Percentiles rank a stretch among this genome's conserved stretches.
These are phyloP conservation scores for Eilema caniola DNA, from an alignment of 2,888 invertebrate genomes.

Conservation along the genomic window DNA sequence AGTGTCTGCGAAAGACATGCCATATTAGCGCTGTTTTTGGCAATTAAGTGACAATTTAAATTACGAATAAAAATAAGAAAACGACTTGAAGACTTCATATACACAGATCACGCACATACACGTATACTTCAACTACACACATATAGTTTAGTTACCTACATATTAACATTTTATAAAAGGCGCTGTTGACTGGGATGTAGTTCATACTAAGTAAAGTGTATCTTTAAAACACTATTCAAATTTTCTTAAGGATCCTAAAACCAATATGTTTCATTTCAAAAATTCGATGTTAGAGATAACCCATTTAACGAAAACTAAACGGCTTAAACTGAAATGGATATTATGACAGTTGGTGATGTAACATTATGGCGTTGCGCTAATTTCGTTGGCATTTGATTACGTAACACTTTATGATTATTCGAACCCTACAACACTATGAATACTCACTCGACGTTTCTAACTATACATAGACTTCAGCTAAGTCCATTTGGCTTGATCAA, in stretches of 20 bases:
- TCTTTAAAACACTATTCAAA: too few species aligned
- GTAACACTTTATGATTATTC: background rate
- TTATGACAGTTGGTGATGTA: background rate
- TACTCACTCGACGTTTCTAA: background rate
- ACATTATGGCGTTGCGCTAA: background rate
- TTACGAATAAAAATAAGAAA: background rate
- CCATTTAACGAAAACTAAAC: background rate
- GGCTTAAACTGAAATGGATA: background rate
- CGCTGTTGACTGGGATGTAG: too few species aligned
- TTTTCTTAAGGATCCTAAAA: too few species aligned
- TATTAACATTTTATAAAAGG: too few species aligned
- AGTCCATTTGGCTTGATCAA: background rate
- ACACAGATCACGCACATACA: too few species aligned
- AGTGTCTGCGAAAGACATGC: background rate
- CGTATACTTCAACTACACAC: too few species aligned
- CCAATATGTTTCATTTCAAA: background rate
- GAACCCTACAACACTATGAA: background rate
- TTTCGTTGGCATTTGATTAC: background rate
- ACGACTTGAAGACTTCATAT: too few species aligned
- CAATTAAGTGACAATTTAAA: background rate
- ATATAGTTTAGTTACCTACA: too few species aligned
- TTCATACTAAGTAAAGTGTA: too few species aligned
- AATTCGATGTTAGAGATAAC: background rate
- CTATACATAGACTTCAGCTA: background rate
- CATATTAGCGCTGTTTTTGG: background rate